Evolutionary conservation across 2,797 vertebrate species (phyloP), one percentile per base, ranked within the genome.

Genomic region (Rhabdomys pumilio): DNA sequence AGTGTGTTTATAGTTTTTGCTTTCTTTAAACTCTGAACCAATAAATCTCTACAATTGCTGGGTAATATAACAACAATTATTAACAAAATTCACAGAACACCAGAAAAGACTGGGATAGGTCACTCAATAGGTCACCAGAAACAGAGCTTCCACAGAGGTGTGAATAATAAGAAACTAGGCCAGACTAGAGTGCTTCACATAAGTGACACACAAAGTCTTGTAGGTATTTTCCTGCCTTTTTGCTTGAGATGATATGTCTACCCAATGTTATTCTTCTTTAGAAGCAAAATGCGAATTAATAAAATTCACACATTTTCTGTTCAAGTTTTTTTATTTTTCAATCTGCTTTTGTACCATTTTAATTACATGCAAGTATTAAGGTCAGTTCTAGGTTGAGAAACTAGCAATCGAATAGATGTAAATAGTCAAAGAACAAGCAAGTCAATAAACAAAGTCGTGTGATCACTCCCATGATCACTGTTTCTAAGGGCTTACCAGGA

Each of bases 241-340:
- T 11, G 44, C 47, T 86, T 82, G 44, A 29, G 55, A 84, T 24
- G 38, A 81, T 69, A 29, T 82, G 44, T 91, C 91, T 9, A 26
- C 83, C 1, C 67, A 61, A 44, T 38, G 6, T 0, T 89, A 1
- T 84, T 9, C 1, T n/a, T 12, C 24, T 67, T 96, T 50, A 53
- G 26, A 80, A 90, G 19, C 59, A 89, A 82, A 85, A 38, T 31
- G 88, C 19, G 34, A 91, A 77, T 55, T 83, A 3, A 47, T 26
- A 93, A 83, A 38, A 88, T 24, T 95, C 80, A 12, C 75, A 87
- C 69, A 44, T 93, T 92, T 9, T 50, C 38, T 50, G 50, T 50
- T 9, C 50, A 50, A 50, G 50, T 50, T 50, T 50, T 50, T 50
- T 50, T n/a, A n/a, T n/a, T n/a, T 50, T 50, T 50, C 10, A 11